Evolutionary conservation across 2,888 invertebrate genomes (phyloP).

Genomic region (Podabrus alpinus): DNA sequence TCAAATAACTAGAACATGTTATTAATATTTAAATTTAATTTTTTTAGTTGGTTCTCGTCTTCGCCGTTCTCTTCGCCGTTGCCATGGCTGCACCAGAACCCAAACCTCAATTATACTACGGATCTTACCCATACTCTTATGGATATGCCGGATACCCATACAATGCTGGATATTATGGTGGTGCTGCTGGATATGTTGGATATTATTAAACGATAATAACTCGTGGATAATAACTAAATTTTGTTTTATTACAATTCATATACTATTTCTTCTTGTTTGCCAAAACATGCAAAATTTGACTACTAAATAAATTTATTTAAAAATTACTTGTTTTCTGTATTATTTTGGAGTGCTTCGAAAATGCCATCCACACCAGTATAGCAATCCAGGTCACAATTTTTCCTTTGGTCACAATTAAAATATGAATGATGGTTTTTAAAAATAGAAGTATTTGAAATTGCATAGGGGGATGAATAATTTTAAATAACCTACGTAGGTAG

Average conservation of each 20-base stretch:
- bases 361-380: too few relatives aligned
- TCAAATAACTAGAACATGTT: neutral
- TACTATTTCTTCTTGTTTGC: neutral
- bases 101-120: conserved; percentile 18
- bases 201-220: neutral
- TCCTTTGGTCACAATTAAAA: too few relatives aligned
- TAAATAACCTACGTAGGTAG: too few relatives aligned
- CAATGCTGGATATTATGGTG: conserved; percentile 3
- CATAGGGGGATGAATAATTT: too few relatives aligned
- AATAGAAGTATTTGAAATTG: too few relatives aligned
- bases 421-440: too few relatives aligned
- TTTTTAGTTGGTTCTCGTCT: conserved; percentile 27
- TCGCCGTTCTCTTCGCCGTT: conserved; percentile 30
- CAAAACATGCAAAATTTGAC: neutral
- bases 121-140: conserved; percentile 11
- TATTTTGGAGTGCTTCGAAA: too few relatives aligned
- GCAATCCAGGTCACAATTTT: too few relatives aligned
- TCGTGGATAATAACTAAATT: neutral
- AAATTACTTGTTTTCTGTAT: neutral
- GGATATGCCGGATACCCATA: conserved; percentile 16
- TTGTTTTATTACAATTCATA: neutral
- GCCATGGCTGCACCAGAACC: conserved; percentile 32
- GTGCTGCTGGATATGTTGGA: conserved; percentile 2
- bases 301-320: neutral
- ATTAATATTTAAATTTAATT: neutral